These are phyloP conservation scores for Antechinus stuartii DNA, from an alignment of 2,113 vertebrate species.

Conservation along the genomic window DNA sequence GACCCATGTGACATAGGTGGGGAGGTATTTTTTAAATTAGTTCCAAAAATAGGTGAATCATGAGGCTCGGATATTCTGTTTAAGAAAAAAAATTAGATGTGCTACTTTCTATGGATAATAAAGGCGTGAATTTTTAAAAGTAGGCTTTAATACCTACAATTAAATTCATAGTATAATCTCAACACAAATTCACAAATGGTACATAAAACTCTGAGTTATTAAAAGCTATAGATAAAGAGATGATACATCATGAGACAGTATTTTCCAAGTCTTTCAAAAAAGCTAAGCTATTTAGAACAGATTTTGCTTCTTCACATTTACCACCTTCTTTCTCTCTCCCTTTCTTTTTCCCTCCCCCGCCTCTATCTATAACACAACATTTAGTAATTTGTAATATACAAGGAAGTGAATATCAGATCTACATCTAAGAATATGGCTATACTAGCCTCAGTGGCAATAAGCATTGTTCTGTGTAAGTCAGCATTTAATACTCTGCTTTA, in stretches of 20 bases:
- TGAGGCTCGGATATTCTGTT: background rate
- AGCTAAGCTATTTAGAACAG: background rate
- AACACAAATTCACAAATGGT: background rate
- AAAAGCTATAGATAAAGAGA: background rate
- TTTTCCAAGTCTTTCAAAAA: conserved; percentile 14
- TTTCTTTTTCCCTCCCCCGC: too few relatives aligned
- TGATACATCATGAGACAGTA: background rate
- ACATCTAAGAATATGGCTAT: background rate
- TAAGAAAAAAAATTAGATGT: background rate
- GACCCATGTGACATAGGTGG: background rate
- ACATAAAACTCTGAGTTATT: background rate
- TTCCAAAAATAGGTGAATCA: background rate
- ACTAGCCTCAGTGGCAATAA: background rate
- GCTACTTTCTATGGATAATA: background rate
- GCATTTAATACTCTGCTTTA: background rate
- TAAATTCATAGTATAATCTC: background rate
- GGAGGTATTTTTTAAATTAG: background rate
- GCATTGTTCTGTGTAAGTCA: background rate
- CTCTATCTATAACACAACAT: background rate
- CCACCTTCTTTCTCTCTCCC: background rate
- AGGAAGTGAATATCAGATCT: background rate
- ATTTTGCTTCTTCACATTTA: background rate
- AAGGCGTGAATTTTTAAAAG: background rate
- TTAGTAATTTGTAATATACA: background rate
- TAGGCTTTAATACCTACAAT: background rate